Base-by-base conservation (phyloP, 2,113 vertebrate genomes). In the Oncorhynchus masou region DNA sequence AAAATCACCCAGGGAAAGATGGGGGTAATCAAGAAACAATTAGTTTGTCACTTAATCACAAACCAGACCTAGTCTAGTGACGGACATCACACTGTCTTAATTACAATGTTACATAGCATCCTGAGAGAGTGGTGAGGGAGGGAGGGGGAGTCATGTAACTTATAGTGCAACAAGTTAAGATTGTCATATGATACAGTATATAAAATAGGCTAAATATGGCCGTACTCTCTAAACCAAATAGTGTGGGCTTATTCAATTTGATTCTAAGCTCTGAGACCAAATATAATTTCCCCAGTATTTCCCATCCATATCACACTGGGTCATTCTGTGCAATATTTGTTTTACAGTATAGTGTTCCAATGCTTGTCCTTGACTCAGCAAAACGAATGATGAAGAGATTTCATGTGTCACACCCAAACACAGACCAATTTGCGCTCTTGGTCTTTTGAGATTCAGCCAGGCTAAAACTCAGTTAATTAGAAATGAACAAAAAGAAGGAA, bases 381-480 rank as follows among this genome's bases (percentile, higher is more conserved):
- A 89, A 90, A 84, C 65, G 79, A 74, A 86, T 87, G 85, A 84
- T 86, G 75, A 87, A 82, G 85, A 80, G 87, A 80, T 84, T 85
- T 2, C 86, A 71, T 78, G 83, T 87, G 75, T 88, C 80, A 81
- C 74, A 80, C 81, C 85, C 76, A 84, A 81, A 83, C 73, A 20
- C 54, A 57, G 45, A 75, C 79, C 75, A 85, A 74, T 85, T 85
- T 88, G 81, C 74, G 81, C 82, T 81, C 85, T 76, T 89, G 85
- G 87, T 85, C 89, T 89, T 91, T 90, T 90, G 86, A 88, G 86
- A 88, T 83, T 73, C 87, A 90, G 85, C 86, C 86, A 91, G 87
- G 88, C 84, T 89, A 88, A 91, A 87, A 86, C 87, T 88, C 83
- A 79, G 80, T 88, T 90, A 91, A 90, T 91, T 91, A 89, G 84